Evolutionary conservation across 2,113 vertebrate species (phyloP).

Genomic region (Dolichallabes microphthalmus): DNA sequence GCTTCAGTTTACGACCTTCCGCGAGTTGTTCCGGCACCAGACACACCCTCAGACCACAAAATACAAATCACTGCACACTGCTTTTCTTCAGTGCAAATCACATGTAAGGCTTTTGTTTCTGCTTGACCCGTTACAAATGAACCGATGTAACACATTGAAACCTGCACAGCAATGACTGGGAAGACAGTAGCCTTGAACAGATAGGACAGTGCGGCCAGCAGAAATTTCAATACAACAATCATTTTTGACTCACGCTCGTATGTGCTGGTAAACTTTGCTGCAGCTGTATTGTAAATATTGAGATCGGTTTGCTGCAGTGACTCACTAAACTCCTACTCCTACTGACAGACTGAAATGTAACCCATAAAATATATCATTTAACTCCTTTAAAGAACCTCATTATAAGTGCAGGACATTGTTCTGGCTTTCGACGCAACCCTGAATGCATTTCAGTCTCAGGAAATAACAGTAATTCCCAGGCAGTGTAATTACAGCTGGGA

Average conservation of each 20-base stretch:
- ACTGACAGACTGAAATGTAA: not conserved
- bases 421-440: not conserved
- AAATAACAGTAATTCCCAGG: conserved; percentile 28
- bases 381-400: not conserved
- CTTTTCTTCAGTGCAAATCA: no score
- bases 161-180: no score
- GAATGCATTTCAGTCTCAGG: not conserved
- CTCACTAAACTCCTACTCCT: not conserved
- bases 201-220: no score
- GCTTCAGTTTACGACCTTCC: no score
- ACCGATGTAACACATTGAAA: no score
- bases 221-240: no score
- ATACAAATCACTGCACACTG: no score
- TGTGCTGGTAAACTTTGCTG: not conserved
- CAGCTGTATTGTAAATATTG: not conserved
- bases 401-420: not conserved
- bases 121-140: no score
- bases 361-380: not conserved
- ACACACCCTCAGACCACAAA: no score
- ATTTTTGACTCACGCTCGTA: not conserved
- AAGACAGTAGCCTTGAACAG: no score
- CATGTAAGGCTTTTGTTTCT: no score
- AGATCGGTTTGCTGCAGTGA: not conserved
- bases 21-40: no score
- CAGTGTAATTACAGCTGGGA: not conserved